Conservation (phyloP, 2,888 invertebrate genomes). For the Tenthredo scrophulariae region DNA sequence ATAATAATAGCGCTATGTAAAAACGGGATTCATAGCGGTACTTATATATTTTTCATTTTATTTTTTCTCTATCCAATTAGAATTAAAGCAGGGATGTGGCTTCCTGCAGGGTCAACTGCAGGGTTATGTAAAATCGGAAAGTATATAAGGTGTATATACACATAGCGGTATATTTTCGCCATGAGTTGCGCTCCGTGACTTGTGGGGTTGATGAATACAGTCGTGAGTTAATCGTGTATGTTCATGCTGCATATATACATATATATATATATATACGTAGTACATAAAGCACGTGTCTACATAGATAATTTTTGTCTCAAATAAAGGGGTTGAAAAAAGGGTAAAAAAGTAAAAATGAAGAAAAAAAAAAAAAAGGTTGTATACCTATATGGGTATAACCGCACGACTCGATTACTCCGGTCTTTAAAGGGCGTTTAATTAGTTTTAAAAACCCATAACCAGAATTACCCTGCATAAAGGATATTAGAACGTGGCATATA, state of each 20-base stretch:
- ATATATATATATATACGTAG: background rate
- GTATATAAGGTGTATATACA: background rate
- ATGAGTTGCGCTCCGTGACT: background rate
- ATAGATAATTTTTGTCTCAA: too few species aligned
- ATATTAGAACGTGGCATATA: slow-evolving; percentile 56
- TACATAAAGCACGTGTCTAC: background rate
- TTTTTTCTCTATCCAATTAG: slow-evolving; percentile 34
- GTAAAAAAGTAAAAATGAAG: background rate
- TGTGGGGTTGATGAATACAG: background rate
- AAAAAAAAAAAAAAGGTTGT: background rate
- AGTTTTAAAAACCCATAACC: slow-evolving; percentile 63
- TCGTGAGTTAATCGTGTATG: background rate
- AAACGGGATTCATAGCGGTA: slow-evolving; percentile 1
- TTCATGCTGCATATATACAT: too few species aligned
- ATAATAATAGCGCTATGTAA: background rate
- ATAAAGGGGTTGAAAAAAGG: background rate
- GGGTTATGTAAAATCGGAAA: background rate
- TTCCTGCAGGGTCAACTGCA: slow-evolving; percentile 46
- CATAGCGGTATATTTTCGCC: background rate
- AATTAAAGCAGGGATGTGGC: slow-evolving; percentile 26
- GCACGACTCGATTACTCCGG: background rate
- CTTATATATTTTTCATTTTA: background rate
- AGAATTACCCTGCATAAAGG: slow-evolving; percentile 61
- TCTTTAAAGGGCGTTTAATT: slow-evolving; percentile 59
- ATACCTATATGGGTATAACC: background rate